Evolutionary conservation across 1,140 invertebrate genomes (phyloP).

Genomic region (Gryllus bimaculatus): DNA sequence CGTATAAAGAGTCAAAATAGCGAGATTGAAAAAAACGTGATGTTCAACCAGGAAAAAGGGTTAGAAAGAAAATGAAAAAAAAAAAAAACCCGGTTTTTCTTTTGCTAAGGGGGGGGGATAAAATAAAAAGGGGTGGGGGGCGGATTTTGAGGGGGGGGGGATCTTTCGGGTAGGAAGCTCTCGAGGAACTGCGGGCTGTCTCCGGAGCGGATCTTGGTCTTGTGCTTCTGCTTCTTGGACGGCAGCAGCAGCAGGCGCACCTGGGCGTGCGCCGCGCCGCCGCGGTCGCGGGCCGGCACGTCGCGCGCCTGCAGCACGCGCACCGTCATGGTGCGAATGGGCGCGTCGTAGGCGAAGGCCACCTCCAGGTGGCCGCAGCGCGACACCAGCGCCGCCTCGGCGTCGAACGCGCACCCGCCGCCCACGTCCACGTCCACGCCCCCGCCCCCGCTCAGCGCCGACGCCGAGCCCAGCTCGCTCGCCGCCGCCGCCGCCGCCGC

Average conservation of each 20-base stretch:
- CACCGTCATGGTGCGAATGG: slow-evolving; percentile 79
- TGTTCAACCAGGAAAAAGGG: too few relatives aligned
- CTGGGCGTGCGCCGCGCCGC: slow-evolving; percentile 70
- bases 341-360: slow-evolving; percentile 78
- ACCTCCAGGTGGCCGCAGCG: slow-evolving; percentile 73
- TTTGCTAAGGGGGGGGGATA: too few relatives aligned
- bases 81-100: too few relatives aligned
- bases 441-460: not conserved
- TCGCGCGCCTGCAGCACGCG: slow-evolving; percentile 79
- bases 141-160: too few relatives aligned
- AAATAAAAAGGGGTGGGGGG: too few relatives aligned
- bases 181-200: slow-evolving; percentile 87
- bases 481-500: too few relatives aligned
- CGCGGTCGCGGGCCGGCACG: slow-evolving; percentile 60
- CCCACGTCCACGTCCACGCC: slow-evolving; percentile 24
- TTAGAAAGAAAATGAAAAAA: too few relatives aligned
- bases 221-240: slow-evolving; percentile 85
- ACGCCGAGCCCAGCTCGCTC: slow-evolving; percentile 20
- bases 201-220: slow-evolving; percentile 80
- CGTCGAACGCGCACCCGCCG: slow-evolving; percentile 20
- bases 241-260: slow-evolving; percentile 75
- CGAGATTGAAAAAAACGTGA: too few relatives aligned
- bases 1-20: too few relatives aligned
- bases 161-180: too few relatives aligned
- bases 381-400: slow-evolving; percentile 33